Percentiles rank a stretch among this genome's conserved stretches.
These are phyloP conservation scores for Xerus inauris DNA, from an alignment of 2,113 vertebrate species.

Conservation along the genomic window DNA sequence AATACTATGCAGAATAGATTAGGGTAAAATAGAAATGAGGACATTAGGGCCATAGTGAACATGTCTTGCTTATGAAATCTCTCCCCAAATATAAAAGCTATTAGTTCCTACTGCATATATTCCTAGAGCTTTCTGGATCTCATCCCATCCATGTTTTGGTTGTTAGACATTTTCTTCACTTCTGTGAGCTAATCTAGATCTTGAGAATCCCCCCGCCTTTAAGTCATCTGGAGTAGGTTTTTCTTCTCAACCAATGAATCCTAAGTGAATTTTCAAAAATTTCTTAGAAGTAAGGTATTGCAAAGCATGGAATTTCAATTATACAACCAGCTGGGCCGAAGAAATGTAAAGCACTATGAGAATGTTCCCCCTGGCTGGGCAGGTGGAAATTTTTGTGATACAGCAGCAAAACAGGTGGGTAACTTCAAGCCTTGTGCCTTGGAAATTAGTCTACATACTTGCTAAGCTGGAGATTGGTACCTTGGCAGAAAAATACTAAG, in stretches of 20 bases:
- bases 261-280: not conserved
- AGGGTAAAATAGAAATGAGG: not conserved
- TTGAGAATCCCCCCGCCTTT: not conserved
- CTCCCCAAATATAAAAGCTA: not conserved
- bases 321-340: not conserved
- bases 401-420: not conserved
- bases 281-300: not conserved
- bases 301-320: not conserved
- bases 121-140: not conserved
- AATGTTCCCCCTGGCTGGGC: rapidly evolving
- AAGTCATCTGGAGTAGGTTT: not conserved
- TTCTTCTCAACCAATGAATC: not conserved
- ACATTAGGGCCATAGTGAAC: not conserved
- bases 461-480: not conserved
- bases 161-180: not conserved
- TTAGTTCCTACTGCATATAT: not conserved
- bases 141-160: not conserved
- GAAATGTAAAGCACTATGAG: not conserved
- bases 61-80: not conserved
- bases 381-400: not conserved
- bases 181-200: not conserved
- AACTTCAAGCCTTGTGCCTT: not conserved
- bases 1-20: not conserved
- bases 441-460: not conserved
- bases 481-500: not conserved